Conservation (phyloP, 2,113 vertebrate species). For the Atherinomorus stipes region DNA sequence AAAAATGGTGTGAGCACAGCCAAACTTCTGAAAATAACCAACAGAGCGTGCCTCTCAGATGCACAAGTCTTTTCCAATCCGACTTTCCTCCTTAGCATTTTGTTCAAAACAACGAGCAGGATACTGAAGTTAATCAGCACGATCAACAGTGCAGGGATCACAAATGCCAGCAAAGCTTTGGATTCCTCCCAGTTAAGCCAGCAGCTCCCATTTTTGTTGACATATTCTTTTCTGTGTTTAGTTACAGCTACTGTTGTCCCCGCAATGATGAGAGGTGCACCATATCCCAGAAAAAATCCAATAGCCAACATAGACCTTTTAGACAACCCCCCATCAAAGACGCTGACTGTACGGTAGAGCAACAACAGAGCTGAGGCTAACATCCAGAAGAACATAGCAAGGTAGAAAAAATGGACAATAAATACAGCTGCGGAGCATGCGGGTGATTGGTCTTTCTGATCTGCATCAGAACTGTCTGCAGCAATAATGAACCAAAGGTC, state of each 20-base stretch:
- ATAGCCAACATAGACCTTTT: constrained; percentile 53
- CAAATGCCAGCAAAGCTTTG: constrained; percentile 83
- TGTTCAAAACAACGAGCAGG: constrained; percentile 83
- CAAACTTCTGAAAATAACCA: constrained; percentile 83
- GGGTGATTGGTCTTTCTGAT: accelerated
- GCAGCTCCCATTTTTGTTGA: constrained; percentile 65
- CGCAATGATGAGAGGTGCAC: constrained; percentile 83
- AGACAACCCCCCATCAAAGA: constrained; percentile 73
- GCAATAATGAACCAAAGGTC: constrained; percentile 79
- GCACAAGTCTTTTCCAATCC: constrained; percentile 38
- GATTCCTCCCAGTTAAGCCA: constrained; percentile 88
- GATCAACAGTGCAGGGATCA: constrained; percentile 80
- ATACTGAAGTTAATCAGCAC: constrained; percentile 74
- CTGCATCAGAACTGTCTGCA: constrained; percentile 1
- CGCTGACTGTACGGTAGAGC: constrained; percentile 81
- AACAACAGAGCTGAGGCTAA: constrained; percentile 85
- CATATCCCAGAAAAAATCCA: constrained; percentile 84
- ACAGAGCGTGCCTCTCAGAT: constrained; percentile 74
- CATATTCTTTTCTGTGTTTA: constrained; percentile 73
- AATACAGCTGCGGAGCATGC: constrained; percentile 83
- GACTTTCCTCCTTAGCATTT: constrained; percentile 82
- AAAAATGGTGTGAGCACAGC: constrained; percentile 87
- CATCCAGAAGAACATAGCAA: constrained; percentile 92
- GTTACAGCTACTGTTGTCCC: constrained; percentile 84
- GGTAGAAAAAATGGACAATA: constrained; percentile 82